These are phyloP conservation scores for Phocides pigmalion DNA, from an alignment of 1,140 invertebrate species.

Conservation along the genomic window DNA sequence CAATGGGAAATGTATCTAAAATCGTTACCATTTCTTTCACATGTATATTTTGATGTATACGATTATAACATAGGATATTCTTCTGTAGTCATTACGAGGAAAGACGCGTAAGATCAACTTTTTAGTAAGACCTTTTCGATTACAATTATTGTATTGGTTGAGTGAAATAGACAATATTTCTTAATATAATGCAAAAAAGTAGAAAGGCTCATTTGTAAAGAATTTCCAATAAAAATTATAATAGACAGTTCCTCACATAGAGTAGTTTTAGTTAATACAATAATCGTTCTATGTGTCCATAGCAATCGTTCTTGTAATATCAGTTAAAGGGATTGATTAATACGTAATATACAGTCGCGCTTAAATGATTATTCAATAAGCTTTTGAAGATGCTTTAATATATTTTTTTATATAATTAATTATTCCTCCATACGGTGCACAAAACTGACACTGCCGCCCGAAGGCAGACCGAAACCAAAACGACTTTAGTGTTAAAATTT, in stretches of 20 bases:
- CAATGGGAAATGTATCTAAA: neutral
- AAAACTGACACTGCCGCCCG: constrained; percentile 21
- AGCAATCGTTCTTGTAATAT: constrained; percentile 24
- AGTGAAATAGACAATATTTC: too few relatives aligned
- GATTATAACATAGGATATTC: too few relatives aligned
- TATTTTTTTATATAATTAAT: constrained; percentile 24
- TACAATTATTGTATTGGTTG: too few relatives aligned
- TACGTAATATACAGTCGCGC: constrained; percentile 13
- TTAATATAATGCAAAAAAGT: constrained; percentile 2
- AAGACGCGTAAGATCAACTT: too few relatives aligned
- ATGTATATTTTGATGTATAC: too few relatives aligned
- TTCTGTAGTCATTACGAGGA: too few relatives aligned
- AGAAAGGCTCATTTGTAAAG: constrained; percentile 18
- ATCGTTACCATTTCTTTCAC: too few relatives aligned
- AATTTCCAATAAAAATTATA: constrained; percentile 27
- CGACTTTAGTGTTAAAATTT: constrained; percentile 35
- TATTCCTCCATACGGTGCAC: constrained; percentile 30
- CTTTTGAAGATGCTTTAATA: constrained; percentile 42
- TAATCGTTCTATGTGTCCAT: constrained; percentile 31
- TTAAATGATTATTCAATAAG: constrained; percentile 25
- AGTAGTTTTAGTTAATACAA: constrained; percentile 22
- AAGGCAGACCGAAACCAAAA: constrained; percentile 41
- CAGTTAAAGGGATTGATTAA: constrained; percentile 13
- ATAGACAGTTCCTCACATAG: constrained; percentile 37
- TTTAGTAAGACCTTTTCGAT: too few relatives aligned